These are phyloP conservation scores for Mesorhabditis sp. DNA, from an alignment of 2,888 invertebrate species.

Conservation along the genomic window DNA sequence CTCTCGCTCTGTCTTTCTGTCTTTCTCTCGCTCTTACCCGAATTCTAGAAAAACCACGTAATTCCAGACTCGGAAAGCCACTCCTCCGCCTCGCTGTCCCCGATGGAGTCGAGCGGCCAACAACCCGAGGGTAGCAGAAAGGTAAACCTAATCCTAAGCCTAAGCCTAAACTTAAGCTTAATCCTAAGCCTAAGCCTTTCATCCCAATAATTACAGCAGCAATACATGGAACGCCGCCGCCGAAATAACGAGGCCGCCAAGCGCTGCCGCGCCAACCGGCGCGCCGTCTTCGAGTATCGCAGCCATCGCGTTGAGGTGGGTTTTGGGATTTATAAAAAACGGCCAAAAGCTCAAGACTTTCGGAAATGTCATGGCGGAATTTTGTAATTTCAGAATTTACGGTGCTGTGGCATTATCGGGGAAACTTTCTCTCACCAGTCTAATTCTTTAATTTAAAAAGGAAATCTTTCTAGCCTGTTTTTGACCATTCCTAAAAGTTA, in stretches of 20 bases:
- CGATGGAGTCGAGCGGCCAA: slow-evolving; percentile 10
- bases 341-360: not conserved
- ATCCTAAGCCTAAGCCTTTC: slow-evolving; percentile 18
- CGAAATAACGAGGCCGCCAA: slow-evolving; percentile 63
- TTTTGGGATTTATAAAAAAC: not conserved
- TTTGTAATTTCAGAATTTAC: slow-evolving; percentile 5
- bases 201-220: slow-evolving; percentile 22
- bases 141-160: not conserved
- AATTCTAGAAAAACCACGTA: too few relatives aligned
- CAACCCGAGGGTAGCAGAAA: slow-evolving; percentile 3
- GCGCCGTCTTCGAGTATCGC: slow-evolving; percentile 59
- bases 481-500: not conserved
- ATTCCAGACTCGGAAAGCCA: slow-evolving; percentile 30
- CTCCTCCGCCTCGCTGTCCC: slow-evolving; percentile 3
- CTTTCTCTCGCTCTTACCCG: too few relatives aligned
- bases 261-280: slow-evolving; percentile 61
- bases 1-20: too few relatives aligned
- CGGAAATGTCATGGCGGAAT: not conserved
- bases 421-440: not conserved
- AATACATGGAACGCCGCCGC: slow-evolving; percentile 61
- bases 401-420: not conserved
- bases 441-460: not conserved
- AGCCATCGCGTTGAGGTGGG: slow-evolving; percentile 55
- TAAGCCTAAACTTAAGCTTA: not conserved
- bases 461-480: not conserved